Percentiles rank a stretch among this genome's conserved stretches.
Conservation (phyloP, 2,113 vertebrate species). For the Telmatochromis sp. region DNA sequence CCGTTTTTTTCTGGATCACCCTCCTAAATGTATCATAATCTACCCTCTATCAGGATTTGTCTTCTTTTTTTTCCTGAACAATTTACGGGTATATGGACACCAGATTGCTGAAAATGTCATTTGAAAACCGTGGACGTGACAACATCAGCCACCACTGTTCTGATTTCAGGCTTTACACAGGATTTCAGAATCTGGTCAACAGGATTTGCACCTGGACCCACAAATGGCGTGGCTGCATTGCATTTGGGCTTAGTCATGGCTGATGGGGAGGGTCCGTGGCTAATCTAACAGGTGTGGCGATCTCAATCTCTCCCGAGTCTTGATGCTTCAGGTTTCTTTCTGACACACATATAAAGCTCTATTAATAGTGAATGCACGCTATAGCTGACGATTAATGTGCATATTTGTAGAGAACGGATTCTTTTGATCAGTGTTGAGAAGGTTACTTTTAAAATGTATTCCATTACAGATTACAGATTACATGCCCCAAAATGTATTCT, state of each 20-base stretch:
- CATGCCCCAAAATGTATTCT: too few species aligned
- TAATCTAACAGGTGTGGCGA: not conserved
- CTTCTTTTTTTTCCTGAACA: not conserved
- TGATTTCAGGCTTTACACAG: not conserved
- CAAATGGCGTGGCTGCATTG: not conserved
- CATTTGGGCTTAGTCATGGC: not conserved
- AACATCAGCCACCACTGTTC: not conserved
- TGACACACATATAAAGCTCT: not conserved
- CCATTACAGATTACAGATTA: rapidly evolving
- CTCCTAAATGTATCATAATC: not conserved
- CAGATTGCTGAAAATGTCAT: not conserved
- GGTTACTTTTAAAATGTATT: too few species aligned
- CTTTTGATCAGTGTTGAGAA: too few species aligned
- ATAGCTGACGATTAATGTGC: not conserved
- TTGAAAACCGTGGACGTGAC: not conserved
- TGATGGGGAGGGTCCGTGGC: not conserved
- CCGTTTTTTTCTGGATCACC: not conserved
- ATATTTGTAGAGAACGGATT: not conserved
- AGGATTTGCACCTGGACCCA: not conserved
- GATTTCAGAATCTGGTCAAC: not conserved
- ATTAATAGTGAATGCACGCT: not conserved
- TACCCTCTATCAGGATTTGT: not conserved
- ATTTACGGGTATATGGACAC: not conserved
- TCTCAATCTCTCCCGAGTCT: not conserved
- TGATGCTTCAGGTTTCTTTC: not conserved